A percentile compares a stretch with the other conserved stretches of the same genome.
Conservation (phyloP, 2,888 invertebrate genomes). For the Galerucella pusilla region DNA sequence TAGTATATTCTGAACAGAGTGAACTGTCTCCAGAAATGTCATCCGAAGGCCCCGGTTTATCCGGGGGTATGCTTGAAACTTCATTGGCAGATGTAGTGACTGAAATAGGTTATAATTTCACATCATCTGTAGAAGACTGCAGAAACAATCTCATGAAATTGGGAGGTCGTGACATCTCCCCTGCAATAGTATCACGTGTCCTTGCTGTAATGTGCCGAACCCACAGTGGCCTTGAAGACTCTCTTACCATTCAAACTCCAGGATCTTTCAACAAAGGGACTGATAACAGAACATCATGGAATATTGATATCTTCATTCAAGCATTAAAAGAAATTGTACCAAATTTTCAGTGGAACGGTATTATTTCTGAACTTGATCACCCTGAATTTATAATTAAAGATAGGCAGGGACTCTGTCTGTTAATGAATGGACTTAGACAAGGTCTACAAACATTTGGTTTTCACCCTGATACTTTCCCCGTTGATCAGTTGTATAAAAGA, state of each 20-base stretch:
- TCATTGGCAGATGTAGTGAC: conserved; percentile 88
- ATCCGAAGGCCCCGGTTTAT: conserved; percentile 71
- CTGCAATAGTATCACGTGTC: conserved; percentile 84
- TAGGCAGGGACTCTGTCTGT: conserved; percentile 82
- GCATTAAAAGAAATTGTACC: conserved; percentile 90
- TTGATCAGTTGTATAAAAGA: conserved; percentile 87
- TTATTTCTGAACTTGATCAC: conserved; percentile 91
- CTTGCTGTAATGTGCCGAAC: conserved; percentile 89
- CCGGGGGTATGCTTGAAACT: conserved; percentile 72
- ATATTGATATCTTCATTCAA: conserved; percentile 92
- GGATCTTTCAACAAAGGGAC: conserved; percentile 69
- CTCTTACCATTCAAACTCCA: conserved; percentile 68
- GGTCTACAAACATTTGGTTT: conserved; percentile 79
- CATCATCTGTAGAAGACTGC: conserved; percentile 87
- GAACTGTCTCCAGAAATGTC: conserved; percentile 75
- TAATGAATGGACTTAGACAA: conserved; percentile 82
- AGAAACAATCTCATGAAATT: conserved; percentile 81
- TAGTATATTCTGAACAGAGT: conserved; percentile 84
- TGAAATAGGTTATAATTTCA: conserved; percentile 90
- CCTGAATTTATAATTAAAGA: conserved; percentile 90
- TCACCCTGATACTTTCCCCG: conserved; percentile 82
- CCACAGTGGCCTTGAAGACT: conserved; percentile 78
- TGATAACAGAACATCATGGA: conserved; percentile 78
- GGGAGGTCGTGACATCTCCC: conserved; percentile 83
- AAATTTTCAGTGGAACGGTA: conserved; percentile 91